Conservation (phyloP, 2,113 vertebrate genomes). For the Trichomycterus rosablanca region DNA sequence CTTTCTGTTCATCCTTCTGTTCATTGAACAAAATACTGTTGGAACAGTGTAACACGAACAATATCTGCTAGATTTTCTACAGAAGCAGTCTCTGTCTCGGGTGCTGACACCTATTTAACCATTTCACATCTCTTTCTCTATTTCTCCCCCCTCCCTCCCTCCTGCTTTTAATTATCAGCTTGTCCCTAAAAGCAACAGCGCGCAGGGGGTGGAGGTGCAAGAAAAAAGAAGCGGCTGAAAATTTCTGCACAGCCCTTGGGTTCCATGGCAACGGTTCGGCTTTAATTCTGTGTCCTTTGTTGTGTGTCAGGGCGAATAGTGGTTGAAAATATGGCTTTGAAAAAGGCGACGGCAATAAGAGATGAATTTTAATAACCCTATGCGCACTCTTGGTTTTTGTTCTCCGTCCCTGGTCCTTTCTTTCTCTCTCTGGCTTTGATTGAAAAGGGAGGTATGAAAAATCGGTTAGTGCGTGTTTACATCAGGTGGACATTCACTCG, state of each 20-base stretch:
- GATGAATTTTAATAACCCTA: conserved; percentile 63
- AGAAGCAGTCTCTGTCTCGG: conserved; percentile 10
- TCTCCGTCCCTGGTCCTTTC: conserved; percentile 11
- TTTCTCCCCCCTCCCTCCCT: conserved; percentile 21
- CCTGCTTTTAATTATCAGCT: conserved; percentile 53
- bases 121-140: conserved; percentile 18
- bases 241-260: conserved; percentile 49
- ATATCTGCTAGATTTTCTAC: conserved; percentile 11
- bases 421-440: conserved; percentile 18
- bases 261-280: conserved; percentile 63
- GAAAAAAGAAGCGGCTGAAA: conserved; percentile 49
- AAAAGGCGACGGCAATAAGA: conserved; percentile 55
- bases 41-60: conserved; percentile 6
- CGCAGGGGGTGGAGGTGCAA: conserved; percentile 40
- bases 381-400: conserved; percentile 28
- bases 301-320: conserved; percentile 58
- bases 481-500: conserved; percentile 53
- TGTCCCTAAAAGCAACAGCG: conserved; percentile 47
- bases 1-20: too few species aligned
- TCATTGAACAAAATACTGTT: too few species aligned
- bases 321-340: conserved; percentile 55
- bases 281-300: conserved; percentile 63
- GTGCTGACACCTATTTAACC: conserved; percentile 34
- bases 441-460: conserved; percentile 46
- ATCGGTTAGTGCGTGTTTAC: conserved; percentile 56